A percentile compares a stretch with the other conserved stretches of the same genome.
Evolutionary conservation across 1,140 invertebrate species (phyloP).

Genomic region (Drepana arcuata): DNA sequence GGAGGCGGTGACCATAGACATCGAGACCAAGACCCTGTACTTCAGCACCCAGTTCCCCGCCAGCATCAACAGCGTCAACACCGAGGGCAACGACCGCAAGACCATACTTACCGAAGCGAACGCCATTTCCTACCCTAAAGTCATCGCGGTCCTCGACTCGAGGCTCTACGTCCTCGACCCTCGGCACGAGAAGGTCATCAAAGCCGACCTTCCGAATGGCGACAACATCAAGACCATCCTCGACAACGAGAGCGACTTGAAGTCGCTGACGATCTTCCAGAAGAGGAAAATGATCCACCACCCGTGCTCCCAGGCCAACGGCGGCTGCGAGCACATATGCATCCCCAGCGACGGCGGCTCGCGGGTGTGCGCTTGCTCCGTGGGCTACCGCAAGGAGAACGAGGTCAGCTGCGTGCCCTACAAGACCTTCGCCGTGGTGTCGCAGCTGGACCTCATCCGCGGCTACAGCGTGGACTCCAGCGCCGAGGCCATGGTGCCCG

Average conservation of each 20-base stretch:
- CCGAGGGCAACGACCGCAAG: slow-evolving; percentile 80
- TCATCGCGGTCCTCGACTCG: slow-evolving; percentile 87
- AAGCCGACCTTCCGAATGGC: slow-evolving; percentile 88
- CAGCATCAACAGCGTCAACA: slow-evolving; percentile 81
- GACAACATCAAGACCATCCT: slow-evolving; percentile 84
- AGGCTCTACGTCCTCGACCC: slow-evolving; percentile 92
- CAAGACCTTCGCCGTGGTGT: slow-evolving; percentile 93
- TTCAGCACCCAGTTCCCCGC: slow-evolving; percentile 86
- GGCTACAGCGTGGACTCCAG: slow-evolving; percentile 90
- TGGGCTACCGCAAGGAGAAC: slow-evolving; percentile 87
- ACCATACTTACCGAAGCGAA: slow-evolving; percentile 80
- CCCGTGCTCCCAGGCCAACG: slow-evolving; percentile 90
- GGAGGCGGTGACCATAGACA: slow-evolving; percentile 89
- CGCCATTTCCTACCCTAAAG: slow-evolving; percentile 83
- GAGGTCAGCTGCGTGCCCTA: slow-evolving; percentile 85
- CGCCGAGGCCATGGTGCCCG: slow-evolving; percentile 94
- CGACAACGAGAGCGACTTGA: slow-evolving; percentile 90
- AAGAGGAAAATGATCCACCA: slow-evolving; percentile 85
- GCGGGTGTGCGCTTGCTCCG: slow-evolving; percentile 87
- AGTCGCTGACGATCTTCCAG: slow-evolving; percentile 90
- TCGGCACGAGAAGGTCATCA: slow-evolving; percentile 89
- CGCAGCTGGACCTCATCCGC: slow-evolving; percentile 88
- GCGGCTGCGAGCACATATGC: slow-evolving; percentile 94
- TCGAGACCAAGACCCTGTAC: slow-evolving; percentile 87
- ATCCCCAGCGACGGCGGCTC: slow-evolving; percentile 82